These are phyloP conservation scores for Disparrhopalites patrizii DNA, from an alignment of 2,888 invertebrate species.

Conservation along the genomic window DNA sequence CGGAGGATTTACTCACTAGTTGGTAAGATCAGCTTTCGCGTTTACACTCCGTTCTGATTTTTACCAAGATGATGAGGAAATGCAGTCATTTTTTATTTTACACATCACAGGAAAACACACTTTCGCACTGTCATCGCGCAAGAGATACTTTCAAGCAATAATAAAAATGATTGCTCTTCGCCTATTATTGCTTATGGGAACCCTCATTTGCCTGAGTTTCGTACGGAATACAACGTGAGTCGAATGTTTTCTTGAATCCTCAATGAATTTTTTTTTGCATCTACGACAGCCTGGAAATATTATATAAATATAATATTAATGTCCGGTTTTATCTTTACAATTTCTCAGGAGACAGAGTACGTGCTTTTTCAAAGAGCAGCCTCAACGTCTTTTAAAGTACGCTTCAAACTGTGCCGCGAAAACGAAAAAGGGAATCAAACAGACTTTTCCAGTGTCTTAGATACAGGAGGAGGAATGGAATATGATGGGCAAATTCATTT, in stretches of 20 bases:
- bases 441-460: constrained; percentile 16
- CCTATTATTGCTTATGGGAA: constrained; percentile 39
- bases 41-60: no score
- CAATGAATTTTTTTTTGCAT: background rate
- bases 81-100: no score
- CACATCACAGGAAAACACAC: no score
- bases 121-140: constrained; percentile 61
- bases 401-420: constrained; percentile 42
- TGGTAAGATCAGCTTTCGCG: no score
- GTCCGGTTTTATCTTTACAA: background rate
- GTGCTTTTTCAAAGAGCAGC: constrained; percentile 35
- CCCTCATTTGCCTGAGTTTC: constrained; percentile 43
- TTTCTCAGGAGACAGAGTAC: constrained; percentile 40
- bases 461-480: background rate
- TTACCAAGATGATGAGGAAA: no score
- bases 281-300: no score
- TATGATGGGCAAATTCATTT: constrained; percentile 5
- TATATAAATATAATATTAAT: background rate
- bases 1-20: constrained; percentile 68
- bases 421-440: constrained; percentile 48
- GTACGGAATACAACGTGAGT: constrained; percentile 27
- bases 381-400: constrained; percentile 40
- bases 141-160: constrained; percentile 26
- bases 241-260: background rate
- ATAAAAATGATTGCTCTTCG: constrained; percentile 31